Base-by-base conservation (phyloP, 2,797 vertebrate genomes). In the Naso thynnoides region DNA sequence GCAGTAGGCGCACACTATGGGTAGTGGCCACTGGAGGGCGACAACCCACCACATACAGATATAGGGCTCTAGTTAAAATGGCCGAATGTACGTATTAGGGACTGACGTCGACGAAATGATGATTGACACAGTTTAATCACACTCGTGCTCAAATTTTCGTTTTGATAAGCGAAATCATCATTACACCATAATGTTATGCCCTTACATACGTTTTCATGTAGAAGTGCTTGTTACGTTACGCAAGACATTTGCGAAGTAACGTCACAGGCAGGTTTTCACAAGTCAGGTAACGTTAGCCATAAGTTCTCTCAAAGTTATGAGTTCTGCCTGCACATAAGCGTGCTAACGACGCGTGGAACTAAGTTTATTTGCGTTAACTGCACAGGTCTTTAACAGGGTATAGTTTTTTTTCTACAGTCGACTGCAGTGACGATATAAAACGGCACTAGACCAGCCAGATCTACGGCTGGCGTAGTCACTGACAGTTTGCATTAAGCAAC, bases 21-120 rank as follows among this genome's bases (percentile, higher is more conserved):
- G 4, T 14, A 0, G 6, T 2, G 38, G 8, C 81, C 86, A 53
- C 76, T 29, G 1, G 82, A 24, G 50, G 89, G 66, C 44, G 84
- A 73, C 83, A 86, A 23, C 82, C 1, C 11, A 15, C 13, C 18
- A 69, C 2, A 38, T 3, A 39, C 11, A 38, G 6, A 4, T 6
- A 8, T n/a, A n/a, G 19, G 48, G 5, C 14, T 26, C 8, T 8
- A 0, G 14, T 47, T 53, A 82, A 84, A 85, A 84, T 77, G 73
- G 71, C 75, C 15, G 69, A 72, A 64, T 24, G 39, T 0, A 9
- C 42, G 44, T 24, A 54, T 10, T 15, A 36, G 50, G 55, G 1
- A 14, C n/a, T 4, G 31, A 55, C 21, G 41, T 3, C 52, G 21
- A 70, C 26, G 5, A 1, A 59, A 1, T 38, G 8, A 11, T 7